Conservation (phyloP, 2,113 vertebrate genomes). For the Python bivittatus region DNA sequence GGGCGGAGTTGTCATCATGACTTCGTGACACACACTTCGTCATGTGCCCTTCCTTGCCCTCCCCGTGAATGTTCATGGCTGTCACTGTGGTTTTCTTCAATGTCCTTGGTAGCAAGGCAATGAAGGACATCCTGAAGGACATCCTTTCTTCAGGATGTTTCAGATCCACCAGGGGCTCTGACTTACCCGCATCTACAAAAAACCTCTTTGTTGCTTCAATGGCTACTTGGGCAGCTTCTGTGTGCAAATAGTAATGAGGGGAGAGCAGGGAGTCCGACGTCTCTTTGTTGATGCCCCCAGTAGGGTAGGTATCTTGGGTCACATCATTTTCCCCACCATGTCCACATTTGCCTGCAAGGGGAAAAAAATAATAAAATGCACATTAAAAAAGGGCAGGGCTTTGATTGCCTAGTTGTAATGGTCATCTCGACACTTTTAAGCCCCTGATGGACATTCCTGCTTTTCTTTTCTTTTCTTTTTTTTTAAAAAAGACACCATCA, state of each 20-base stretch:
- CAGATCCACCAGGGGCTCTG: not conserved
- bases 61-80: not conserved
- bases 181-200: not conserved
- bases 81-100: not conserved
- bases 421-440: no score
- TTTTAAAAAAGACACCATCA: no score
- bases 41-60: not conserved
- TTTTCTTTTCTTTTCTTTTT: no score
- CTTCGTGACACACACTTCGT: not conserved
- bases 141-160: not conserved
- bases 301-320: not conserved
- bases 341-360: not conserved
- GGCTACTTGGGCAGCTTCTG: not conserved
- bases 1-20: not conserved
- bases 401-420: not conserved
- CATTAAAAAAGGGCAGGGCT: not conserved
- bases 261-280: not conserved
- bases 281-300: not conserved
- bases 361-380: not conserved
- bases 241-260: not conserved
- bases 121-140: no score
- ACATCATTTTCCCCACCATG: not conserved
- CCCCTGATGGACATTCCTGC: no score
- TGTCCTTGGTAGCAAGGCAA: not conserved
- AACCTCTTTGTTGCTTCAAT: not conserved